These are phyloP conservation scores for Notodonta dromedarius DNA, from an alignment of 2,888 invertebrate genomes.

Conservation along the genomic window DNA sequence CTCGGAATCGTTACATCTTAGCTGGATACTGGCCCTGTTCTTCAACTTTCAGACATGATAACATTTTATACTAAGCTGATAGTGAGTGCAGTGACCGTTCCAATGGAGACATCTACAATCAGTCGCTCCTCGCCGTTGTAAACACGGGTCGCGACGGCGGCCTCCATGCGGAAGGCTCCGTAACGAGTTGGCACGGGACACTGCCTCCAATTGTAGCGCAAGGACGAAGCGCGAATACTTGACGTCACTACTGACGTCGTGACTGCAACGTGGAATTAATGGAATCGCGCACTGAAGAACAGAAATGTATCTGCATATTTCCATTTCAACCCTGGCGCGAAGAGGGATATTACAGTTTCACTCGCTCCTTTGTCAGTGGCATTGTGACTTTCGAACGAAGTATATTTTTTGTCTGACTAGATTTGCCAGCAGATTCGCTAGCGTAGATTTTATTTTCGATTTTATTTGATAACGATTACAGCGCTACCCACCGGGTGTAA, in stretches of 20 bases:
- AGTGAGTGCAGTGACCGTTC: background rate
- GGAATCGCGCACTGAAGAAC: background rate
- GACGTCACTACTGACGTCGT: slow-evolving; percentile 1
- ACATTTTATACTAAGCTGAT: background rate
- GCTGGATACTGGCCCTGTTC: too few relatives aligned
- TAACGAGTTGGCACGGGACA: slow-evolving; percentile 56
- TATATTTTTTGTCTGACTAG: too few relatives aligned
- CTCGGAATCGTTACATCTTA: too few relatives aligned
- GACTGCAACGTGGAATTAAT: slow-evolving; percentile 3
- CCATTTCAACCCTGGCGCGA: too few relatives aligned
- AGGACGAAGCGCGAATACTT: slow-evolving; percentile 5
- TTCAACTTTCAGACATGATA: background rate
- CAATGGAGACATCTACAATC: background rate
- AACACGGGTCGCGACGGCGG: slow-evolving; percentile 8
- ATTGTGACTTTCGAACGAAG: too few relatives aligned
- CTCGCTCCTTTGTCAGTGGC: too few relatives aligned
- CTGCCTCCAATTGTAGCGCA: slow-evolving; percentile 7
- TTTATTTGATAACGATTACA: too few relatives aligned
- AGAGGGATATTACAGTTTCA: too few relatives aligned
- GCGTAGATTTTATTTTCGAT: too few relatives aligned
- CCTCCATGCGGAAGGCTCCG: slow-evolving; percentile 27
- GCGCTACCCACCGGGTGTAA: too few relatives aligned
- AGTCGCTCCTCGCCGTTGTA: background rate
- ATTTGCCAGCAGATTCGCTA: too few relatives aligned
- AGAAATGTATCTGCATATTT: too few relatives aligned